Base-by-base conservation (phyloP, 2,888 invertebrate species). In the Oscheius onirici region DNA sequence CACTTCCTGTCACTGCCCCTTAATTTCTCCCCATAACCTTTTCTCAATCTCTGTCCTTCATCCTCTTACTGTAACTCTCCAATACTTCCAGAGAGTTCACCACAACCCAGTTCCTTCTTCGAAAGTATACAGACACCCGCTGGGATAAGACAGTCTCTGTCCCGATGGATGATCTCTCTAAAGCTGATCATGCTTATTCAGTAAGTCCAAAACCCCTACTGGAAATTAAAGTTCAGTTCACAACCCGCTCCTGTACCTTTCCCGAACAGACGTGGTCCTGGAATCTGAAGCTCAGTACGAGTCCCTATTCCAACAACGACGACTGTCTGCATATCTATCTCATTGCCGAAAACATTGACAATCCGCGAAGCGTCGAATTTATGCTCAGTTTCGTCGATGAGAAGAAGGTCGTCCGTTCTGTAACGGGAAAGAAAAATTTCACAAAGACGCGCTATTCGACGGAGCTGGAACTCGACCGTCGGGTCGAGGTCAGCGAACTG, bases 181-280 rank as follows among this genome's bases (percentile, higher is more conserved):
- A 46, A 28, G 26, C 24, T 20, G 63, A 63, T 24, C 49, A 63
- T n/a, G 28, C 49, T 24, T 22, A 24, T 10, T 46, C 46, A 17
- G 63, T 63, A n/a, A 15, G 60, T 63, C 17, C 3, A 34, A 54
- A n/a, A n/a, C n/a, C n/a, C n/a, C n/a, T n/a, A n/a, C n/a, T n/a
- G n/a, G n/a, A 46, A 24, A 24, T 24, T 55, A 17, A 55, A 55
- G 57, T 70, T 55, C 71, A 85, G 84, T 87, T 89, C 69, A 81
- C 85, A n/a, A 89, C 89, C 1, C 80, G 88, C 20, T 87, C 89
- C 3, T 88, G 87, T 2, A 87, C 88, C 1, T 85, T 88, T 69
- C 89, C 89, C 0, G 80, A 85, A 3, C 87, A 88, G 71, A 84
- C 85, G 8, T 89, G 89, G 89, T 88, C 89, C 40, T 89, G 89